phyloP scores from a whole-genome alignment of 2,113 vertebrate species.

The Martes martes region DNA sequence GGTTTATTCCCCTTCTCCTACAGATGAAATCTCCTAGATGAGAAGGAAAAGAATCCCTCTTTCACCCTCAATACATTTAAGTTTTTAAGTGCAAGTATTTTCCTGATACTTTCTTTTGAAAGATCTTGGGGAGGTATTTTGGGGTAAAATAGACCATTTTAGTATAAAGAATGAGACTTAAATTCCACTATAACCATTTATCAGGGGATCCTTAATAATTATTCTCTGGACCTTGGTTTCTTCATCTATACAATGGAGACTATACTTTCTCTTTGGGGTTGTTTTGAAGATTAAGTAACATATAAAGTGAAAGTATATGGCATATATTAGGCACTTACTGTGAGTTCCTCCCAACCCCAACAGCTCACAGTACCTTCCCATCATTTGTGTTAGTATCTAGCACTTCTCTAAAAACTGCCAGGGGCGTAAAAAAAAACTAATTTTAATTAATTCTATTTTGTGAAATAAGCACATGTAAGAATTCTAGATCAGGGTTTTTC shows the following conservation, averaged over 20 bases:
- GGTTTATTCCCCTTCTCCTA: neutral
- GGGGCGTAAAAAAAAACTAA: neutral
- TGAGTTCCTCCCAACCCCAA: neutral
- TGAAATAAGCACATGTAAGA: neutral
- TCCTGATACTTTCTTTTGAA: conserved; percentile 4
- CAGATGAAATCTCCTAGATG: neutral
- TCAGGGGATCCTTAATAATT: conserved; percentile 4
- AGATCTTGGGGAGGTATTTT: neutral
- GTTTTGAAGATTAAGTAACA: neutral
- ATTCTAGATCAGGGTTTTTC: neutral
- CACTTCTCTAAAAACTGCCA: neutral
- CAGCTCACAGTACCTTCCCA: neutral
- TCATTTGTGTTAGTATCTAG: neutral
- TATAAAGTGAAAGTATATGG: neutral
- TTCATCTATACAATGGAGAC: neutral
- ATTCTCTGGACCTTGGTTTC: neutral
- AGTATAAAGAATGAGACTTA: neutral
- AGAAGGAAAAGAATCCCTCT: neutral
- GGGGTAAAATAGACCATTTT: neutral
- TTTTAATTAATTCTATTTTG: neutral
- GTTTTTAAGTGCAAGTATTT: conserved; percentile 9
- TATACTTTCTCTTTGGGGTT: neutral
- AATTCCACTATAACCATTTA: neutral
- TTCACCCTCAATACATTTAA: neutral
- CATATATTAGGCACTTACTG: neutral